Evolutionary conservation across 2,113 vertebrate species (phyloP).

Genomic region (Dolichotis patagonum): DNA sequence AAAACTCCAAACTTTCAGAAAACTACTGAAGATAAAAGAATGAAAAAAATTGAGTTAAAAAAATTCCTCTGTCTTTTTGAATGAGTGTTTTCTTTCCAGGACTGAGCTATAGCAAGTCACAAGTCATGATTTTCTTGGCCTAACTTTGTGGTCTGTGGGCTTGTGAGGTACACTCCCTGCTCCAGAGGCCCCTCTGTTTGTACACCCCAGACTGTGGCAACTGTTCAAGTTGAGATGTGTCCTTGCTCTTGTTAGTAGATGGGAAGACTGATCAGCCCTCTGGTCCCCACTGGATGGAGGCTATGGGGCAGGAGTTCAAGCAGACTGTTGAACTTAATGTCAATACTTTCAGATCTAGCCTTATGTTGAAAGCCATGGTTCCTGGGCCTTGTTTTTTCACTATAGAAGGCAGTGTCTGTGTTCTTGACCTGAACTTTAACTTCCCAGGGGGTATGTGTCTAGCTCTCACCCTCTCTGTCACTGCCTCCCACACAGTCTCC

Average conservation of each 20-base stretch:
- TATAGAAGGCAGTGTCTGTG: background rate
- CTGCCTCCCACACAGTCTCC: background rate
- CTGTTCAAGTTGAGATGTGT: background rate
- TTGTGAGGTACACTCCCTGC: background rate
- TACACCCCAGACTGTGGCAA: background rate
- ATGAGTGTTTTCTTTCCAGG: background rate
- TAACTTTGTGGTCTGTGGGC: background rate
- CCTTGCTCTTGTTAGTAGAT: background rate
- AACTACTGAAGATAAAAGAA: background rate
- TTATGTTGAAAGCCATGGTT: background rate
- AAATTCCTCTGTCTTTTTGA: background rate
- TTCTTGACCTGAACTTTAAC: background rate
- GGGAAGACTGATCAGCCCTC: background rate
- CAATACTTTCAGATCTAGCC: background rate
- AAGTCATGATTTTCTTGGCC: background rate
- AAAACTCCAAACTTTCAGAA: background rate
- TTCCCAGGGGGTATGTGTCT: background rate
- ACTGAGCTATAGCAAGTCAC: background rate
- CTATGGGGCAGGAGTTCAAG: background rate
- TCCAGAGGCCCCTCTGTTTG: background rate
- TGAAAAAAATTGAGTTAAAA: background rate
- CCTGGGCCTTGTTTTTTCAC: background rate
- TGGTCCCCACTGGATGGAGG: background rate
- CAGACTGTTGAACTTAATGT: background rate
- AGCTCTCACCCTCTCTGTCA: background rate